Evolutionary conservation across 2,797 vertebrate genomes (phyloP).

Genomic region (Crypturellus tataupa): DNA sequence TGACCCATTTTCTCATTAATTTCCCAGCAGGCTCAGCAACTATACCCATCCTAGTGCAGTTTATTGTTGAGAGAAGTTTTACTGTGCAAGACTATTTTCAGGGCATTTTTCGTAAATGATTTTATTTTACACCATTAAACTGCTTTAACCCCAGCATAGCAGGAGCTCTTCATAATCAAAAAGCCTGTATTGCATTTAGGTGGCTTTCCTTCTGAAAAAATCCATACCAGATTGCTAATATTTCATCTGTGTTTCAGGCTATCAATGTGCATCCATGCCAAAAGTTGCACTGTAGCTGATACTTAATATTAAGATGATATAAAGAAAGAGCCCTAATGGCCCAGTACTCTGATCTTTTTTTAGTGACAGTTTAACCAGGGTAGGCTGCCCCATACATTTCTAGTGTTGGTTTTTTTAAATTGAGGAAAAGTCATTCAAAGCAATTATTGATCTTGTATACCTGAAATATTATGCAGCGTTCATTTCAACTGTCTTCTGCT

Average conservation of each 20-base stretch:
- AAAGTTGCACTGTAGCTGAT: neutral
- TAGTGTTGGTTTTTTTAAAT: neutral
- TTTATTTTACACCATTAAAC: neutral
- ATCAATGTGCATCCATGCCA: neutral
- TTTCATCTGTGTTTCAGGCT: neutral
- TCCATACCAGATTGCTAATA: neutral
- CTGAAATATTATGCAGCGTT: neutral
- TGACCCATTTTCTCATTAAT: conserved; percentile 38
- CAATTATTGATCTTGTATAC: neutral
- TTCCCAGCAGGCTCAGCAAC: conserved; percentile 1
- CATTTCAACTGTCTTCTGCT: neutral
- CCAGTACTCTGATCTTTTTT: neutral
- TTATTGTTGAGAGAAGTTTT: neutral
- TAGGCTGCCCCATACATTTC: neutral
- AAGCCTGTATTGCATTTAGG: neutral
- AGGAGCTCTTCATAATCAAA: neutral
- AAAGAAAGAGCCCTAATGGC: rapidly evolving
- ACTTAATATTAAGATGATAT: neutral
- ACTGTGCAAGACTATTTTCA: neutral
- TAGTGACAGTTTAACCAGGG: neutral
- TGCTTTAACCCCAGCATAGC: neutral
- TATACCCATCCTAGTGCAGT: neutral
- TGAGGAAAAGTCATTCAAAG: neutral
- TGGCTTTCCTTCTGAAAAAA: neutral
- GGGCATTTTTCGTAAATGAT: neutral